A percentile compares a stretch with the other conserved stretches of the same genome.
Evolutionary conservation across 2,797 vertebrate species (phyloP).

Genomic region (Sebastiscus tertius): DNA sequence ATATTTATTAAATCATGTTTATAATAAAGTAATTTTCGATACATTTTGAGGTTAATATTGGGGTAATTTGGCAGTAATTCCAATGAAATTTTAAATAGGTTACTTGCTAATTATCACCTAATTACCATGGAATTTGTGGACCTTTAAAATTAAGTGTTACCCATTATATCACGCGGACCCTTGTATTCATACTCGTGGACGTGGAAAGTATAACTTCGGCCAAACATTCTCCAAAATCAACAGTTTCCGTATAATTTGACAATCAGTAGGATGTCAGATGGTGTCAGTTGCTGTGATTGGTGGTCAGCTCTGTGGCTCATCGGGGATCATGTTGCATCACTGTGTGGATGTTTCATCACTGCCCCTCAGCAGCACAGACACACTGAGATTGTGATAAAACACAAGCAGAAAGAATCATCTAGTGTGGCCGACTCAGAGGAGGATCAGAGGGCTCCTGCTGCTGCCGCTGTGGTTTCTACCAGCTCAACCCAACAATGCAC

Average conservation of each 20-base stretch:
- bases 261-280: accelerated
- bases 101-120: too few species aligned
- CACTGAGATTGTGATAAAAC: conserved; percentile 28
- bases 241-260: neutral
- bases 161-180: too few species aligned
- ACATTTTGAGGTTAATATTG: too few species aligned
- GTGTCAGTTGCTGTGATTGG: neutral
- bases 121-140: too few species aligned
- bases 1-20: accelerated
- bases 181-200: accelerated
- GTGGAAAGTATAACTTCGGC: too few species aligned
- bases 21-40: too few species aligned
- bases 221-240: too few species aligned
- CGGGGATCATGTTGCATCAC: neutral
- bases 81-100: too few species aligned
- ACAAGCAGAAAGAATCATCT: conserved; percentile 9
- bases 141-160: too few species aligned
- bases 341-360: conserved; percentile 1
- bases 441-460: conserved; percentile 21
- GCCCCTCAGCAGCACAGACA: conserved; percentile 5
- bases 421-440: neutral
- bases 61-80: too few species aligned
- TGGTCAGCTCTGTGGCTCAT: conserved; percentile 23
- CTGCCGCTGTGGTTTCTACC: neutral
- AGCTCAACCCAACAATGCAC: conserved; percentile 23